These are phyloP conservation scores for Zaprionus obscuricornis DNA, from an alignment of 2,888 invertebrate species.

Conservation along the genomic window DNA sequence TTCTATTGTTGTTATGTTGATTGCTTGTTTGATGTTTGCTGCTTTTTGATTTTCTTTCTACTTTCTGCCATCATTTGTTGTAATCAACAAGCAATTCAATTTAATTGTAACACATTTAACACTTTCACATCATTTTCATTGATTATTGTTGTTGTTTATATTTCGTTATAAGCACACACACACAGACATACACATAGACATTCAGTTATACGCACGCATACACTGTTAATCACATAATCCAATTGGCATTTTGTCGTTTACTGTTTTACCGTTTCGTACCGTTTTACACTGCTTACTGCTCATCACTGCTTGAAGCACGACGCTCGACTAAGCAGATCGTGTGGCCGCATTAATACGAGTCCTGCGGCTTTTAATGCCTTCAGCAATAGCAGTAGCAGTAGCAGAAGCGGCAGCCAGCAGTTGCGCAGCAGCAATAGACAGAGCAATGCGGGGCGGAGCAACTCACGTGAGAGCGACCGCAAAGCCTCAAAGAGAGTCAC, in stretches of 20 bases:
- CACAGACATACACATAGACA: conserved; percentile 8
- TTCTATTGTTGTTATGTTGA: conserved; percentile 51
- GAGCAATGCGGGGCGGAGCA: conserved; percentile 66
- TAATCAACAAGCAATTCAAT: conserved; percentile 71
- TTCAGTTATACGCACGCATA: too few species aligned
- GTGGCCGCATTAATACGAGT: conserved; percentile 47
- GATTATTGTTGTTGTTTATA: conserved; percentile 33
- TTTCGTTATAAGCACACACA: conserved; percentile 8
- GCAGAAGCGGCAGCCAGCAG: conserved; percentile 1
- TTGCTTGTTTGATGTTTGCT: conserved; percentile 29
- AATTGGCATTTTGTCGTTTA: conserved; percentile 47
- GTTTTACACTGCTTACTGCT: conserved; percentile 39
- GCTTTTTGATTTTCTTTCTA: conserved; percentile 21
- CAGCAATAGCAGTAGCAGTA: conserved; percentile 60
- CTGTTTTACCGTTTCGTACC: conserved; percentile 37
- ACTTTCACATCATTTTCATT: conserved; percentile 66
- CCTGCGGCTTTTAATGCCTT: conserved; percentile 81
- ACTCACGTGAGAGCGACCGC: conserved; percentile 50
- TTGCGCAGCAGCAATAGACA: background rate
- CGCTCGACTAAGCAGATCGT: conserved; percentile 66
- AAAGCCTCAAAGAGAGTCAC: conserved; percentile 9
- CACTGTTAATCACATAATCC: conserved; percentile 39
- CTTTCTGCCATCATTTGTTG: conserved; percentile 64
- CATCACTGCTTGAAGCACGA: conserved; percentile 77
- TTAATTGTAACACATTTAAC: conserved; percentile 72